These are phyloP conservation scores for Hermaeophaga mercurialis DNA, from an alignment of 2,888 invertebrate species.

Conservation along the genomic window DNA sequence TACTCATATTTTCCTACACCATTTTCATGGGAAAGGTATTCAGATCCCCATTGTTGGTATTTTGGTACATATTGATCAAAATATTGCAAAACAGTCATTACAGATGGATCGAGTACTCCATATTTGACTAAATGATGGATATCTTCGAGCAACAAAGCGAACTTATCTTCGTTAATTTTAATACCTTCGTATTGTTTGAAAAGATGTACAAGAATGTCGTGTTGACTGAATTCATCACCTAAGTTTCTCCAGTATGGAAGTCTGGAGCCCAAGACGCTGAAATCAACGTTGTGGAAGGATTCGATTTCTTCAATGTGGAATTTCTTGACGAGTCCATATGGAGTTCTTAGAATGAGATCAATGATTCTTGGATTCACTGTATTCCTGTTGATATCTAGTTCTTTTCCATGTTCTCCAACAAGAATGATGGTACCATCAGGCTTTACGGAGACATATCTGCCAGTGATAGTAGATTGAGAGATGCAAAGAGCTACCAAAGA, in stretches of 20 bases:
- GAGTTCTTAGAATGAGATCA: conserved; percentile 3
- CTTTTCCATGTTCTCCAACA: not conserved
- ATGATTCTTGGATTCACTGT: not conserved
- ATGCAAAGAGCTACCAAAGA: conserved; percentile 10
- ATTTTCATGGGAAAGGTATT: not conserved
- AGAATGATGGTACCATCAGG: not conserved
- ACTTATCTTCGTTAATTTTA: conserved; percentile 22
- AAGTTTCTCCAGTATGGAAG: not conserved
- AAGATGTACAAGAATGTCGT: conserved; percentile 30
- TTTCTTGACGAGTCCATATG: not conserved
- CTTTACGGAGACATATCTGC: not conserved
- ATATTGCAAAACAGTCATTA: not conserved
- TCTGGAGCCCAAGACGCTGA: not conserved
- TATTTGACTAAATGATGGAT: conserved; percentile 30
- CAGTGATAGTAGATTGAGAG: not conserved
- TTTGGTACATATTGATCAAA: not conserved
- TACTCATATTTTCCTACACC: no score
- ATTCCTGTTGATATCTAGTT: conserved; percentile 1
- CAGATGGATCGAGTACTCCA: conserved; percentile 23
- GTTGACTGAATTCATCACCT: conserved; percentile 15
- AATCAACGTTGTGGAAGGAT: not conserved
- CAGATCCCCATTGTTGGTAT: not conserved
- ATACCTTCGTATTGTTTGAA: conserved; percentile 33
- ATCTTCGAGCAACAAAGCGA: conserved; percentile 27
- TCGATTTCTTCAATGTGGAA: conserved; percentile 1